These are phyloP conservation scores for Drosophila incognita DNA, from an alignment of 2,888 invertebrate genomes.

Conservation along the genomic window DNA sequence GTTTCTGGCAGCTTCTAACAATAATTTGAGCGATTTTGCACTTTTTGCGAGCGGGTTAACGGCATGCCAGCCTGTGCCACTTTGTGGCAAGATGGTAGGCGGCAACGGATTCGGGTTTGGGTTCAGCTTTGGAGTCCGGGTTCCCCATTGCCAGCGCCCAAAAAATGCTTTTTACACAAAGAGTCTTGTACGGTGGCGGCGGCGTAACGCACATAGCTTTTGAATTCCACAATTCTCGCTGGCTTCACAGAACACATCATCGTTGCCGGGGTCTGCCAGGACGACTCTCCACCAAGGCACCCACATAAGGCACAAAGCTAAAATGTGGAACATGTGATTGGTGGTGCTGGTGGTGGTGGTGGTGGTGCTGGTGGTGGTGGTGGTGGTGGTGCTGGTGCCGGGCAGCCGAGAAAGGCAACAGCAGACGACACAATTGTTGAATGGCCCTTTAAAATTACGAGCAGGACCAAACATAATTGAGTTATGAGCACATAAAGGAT, in stretches of 20 bases:
- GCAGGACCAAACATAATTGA: neutral
- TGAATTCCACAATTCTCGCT: conserved; percentile 63
- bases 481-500: neutral
- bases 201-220: conserved; percentile 68
- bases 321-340: conserved; percentile 65
- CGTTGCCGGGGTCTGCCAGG: neutral
- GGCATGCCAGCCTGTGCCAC: conserved; percentile 44
- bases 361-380: neutral
- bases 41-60: conserved; percentile 70
- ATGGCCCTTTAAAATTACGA: conserved; percentile 14
- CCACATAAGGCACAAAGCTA: conserved; percentile 56
- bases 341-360: neutral
- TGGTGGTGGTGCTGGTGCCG: neutral
- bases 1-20: conserved; percentile 61
- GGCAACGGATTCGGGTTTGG: conserved; percentile 8
- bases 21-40: conserved; percentile 73
- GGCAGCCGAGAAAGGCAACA: neutral
- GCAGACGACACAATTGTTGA: conserved; percentile 19
- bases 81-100: conserved; percentile 3
- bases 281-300: neutral
- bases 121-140: neutral
- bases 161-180: conserved; percentile 67
- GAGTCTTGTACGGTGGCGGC: conserved; percentile 23
- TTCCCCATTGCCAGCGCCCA: conserved; percentile 45
- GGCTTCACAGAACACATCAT: conserved; percentile 15